Percentiles rank a stretch among this genome's conserved stretches.
phyloP scores from a whole-genome alignment of 2,113 vertebrate genomes.

The Indicator indicator region DNA sequence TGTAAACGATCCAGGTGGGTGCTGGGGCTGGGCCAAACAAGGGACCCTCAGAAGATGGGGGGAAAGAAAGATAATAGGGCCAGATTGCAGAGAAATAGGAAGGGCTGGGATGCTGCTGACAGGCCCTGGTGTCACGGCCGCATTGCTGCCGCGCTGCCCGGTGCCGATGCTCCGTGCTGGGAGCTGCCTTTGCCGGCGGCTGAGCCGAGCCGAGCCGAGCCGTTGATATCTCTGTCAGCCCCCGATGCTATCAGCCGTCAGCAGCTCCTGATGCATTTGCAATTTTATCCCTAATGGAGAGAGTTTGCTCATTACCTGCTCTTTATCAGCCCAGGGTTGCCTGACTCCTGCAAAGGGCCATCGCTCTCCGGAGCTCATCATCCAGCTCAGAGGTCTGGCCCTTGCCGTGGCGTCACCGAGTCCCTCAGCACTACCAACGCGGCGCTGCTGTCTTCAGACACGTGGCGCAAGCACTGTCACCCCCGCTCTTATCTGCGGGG shows the following conservation, averaged over 20 bases:
- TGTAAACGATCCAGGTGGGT: background rate
- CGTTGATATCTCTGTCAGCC: constrained; percentile 51
- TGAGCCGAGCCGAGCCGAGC: background rate
- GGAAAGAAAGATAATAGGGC: too few relatives aligned
- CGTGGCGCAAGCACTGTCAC: rapidly evolving
- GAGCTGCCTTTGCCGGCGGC: background rate
- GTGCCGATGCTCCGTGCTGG: rapidly evolving
- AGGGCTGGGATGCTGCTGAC: rapidly evolving
- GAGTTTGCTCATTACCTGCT: constrained; percentile 43
- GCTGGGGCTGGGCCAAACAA: background rate
- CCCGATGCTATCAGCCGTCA: constrained; percentile 54
- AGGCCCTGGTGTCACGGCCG: rapidly evolving
- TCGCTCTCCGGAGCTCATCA: background rate
- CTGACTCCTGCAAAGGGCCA: background rate
- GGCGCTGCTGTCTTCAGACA: rapidly evolving
- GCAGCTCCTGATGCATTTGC: constrained; percentile 24
- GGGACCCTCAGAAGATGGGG: background rate
- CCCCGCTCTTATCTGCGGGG: background rate
- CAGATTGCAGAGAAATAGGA: rapidly evolving
- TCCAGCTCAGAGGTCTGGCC: background rate
- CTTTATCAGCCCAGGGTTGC: background rate
- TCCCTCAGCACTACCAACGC: rapidly evolving
- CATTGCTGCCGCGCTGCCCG: rapidly evolving
- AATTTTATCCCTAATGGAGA: constrained; percentile 40
- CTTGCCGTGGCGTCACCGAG: background rate